A percentile compares a stretch with the other conserved stretches of the same genome.
phyloP scores from a whole-genome alignment of 1,140 invertebrate genomes.

The Uloborus diversus region DNA sequence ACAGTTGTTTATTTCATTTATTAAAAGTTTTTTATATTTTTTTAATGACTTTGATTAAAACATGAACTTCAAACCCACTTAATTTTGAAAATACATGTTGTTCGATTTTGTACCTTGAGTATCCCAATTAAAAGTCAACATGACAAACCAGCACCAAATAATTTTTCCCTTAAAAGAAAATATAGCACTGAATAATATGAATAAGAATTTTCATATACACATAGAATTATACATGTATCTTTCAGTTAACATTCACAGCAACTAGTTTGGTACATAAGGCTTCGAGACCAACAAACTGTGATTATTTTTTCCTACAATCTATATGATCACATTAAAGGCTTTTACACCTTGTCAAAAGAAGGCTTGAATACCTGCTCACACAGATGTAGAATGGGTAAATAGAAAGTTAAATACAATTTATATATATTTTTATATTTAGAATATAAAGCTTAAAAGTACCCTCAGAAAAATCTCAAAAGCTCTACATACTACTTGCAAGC shows the following conservation, averaged over 20 bases:
- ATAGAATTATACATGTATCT: no score
- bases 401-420: conserved; percentile 20
- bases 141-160: no score
- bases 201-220: no score
- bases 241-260: conserved; percentile 11
- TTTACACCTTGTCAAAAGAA: conserved; percentile 14
- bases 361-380: conserved; percentile 6
- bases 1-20: no score
- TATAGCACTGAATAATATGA: no score
- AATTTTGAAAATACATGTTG: no score
- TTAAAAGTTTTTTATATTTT: no score
- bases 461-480: conserved; percentile 21
- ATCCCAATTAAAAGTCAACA: no score
- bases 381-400: conserved; percentile 35
- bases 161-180: no score
- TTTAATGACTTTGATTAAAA: no score
- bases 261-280: conserved; percentile 5
- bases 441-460: conserved; percentile 45
- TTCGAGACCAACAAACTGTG: conserved; percentile 15
- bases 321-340: conserved; percentile 13
- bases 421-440: conserved; percentile 30
- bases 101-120: no score
- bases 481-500: conserved; percentile 41
- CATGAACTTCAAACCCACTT: no score
- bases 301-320: conserved; percentile 7